Base-by-base conservation (phyloP, 2,113 vertebrate species). In the Cavia aperea region DNA sequence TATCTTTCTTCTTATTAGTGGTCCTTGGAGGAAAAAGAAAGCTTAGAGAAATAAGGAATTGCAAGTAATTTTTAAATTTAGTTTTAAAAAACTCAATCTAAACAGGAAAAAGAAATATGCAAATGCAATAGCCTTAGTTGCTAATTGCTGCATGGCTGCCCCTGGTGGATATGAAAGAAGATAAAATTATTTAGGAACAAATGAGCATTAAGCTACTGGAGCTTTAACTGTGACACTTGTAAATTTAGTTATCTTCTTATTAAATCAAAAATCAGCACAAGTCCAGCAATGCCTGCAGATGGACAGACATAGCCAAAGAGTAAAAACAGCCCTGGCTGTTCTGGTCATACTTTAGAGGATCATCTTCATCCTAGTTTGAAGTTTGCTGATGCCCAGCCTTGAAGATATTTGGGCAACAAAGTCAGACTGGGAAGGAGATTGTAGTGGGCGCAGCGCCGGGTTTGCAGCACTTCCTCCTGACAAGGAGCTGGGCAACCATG, bases 71-170 rank as follows among this genome's bases (percentile, higher is more conserved):
- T 58, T 58, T 58, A 58, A 58, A 58, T 19, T 58, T 58, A 58
- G 18, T 58, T 58, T 58, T 16, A 46, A 82, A 70, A 83, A 92
- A 33, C 21, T 94, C 66, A 62, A 7, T 77, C 75, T 73, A 51
- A 82, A 72, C 4, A 51, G n/a, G 58, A 93, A 93, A 86, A 72
- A 82, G 66, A 93, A 78, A 87, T 92, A 90, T 94, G 81, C 58
- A 82, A 78, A 66, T 86, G 63, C 5, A 3, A 72, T 66, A 31
- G 36, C n/a, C 46, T 51, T 82, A 46, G 31, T 86, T 86, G 5
- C 54, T 73, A 72, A 89, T 86, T 88, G 58, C 75, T 86, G 26
- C 13, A 56, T 85, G 85, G 49, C 36, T 36, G 39, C 4, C 70
- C 36, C 46, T 91, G 63, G 54, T 81, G 46, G 19, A 51, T 91